phyloP scores from a whole-genome alignment of 2,113 vertebrate genomes.

The Xiphias gladius region DNA sequence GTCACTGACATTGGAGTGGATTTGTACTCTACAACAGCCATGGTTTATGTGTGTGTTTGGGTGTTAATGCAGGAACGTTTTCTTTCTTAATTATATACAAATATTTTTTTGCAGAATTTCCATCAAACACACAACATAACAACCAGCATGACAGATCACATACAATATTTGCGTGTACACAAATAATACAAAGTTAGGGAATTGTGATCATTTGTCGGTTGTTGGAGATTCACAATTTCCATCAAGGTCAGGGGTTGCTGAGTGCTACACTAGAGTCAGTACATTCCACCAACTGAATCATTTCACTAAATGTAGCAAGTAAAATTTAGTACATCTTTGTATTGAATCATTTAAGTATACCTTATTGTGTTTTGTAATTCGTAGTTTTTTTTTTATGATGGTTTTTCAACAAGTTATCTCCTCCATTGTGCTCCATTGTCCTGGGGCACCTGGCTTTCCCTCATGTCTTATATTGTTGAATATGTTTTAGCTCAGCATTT shows the following conservation, averaged over 20 bases:
- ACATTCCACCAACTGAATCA: background rate
- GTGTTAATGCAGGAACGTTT: background rate
- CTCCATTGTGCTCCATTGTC: too few species aligned
- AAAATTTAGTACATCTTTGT: background rate
- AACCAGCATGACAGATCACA: background rate
- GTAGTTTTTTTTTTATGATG: background rate
- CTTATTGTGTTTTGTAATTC: background rate
- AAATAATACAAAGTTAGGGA: background rate
- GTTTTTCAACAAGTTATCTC: background rate
- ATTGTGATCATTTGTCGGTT: background rate
- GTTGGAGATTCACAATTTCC: background rate
- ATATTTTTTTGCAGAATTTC: background rate
- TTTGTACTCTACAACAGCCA: background rate
- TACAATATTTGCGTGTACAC: background rate
- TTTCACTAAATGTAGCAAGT: background rate
- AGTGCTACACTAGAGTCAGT: background rate
- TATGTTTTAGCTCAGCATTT: background rate
- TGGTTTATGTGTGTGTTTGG: conserved; percentile 8
- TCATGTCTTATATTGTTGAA: background rate
- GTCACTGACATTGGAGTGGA: background rate
- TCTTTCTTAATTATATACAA: background rate
- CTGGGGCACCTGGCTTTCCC: background rate
- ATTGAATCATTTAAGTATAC: background rate
- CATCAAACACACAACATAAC: background rate
- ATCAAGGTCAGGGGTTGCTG: background rate